These are phyloP conservation scores for Xestia c-nigrum DNA, from an alignment of 2,888 invertebrate genomes.

Conservation along the genomic window DNA sequence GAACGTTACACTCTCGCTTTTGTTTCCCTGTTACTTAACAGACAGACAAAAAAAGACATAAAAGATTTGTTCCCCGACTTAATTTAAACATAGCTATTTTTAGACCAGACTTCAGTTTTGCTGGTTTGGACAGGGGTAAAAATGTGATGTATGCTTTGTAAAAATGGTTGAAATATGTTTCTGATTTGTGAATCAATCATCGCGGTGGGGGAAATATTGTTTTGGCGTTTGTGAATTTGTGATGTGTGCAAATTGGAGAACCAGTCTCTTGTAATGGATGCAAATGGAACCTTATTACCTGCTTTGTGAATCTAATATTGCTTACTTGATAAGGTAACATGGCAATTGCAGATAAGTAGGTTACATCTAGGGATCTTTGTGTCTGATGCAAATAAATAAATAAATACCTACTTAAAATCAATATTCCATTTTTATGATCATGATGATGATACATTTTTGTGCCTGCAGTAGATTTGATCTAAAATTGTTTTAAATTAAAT, in stretches of 20 bases:
- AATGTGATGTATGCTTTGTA: conserved; percentile 12
- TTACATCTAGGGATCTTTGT: too few species aligned
- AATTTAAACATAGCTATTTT: conserved; percentile 33
- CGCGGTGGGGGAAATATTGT: background rate
- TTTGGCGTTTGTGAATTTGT: background rate
- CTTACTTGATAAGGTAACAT: background rate
- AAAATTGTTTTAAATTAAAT: too few species aligned
- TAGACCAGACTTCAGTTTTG: background rate
- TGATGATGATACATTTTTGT: too few species aligned
- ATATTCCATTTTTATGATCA: too few species aligned
- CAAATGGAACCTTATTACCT: background rate
- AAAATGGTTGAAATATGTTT: conserved; percentile 5
- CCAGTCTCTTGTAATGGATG: background rate
- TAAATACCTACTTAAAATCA: too few species aligned
- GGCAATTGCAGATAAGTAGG: background rate
- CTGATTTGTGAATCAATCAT: conserved; percentile 28
- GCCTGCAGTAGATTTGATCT: too few species aligned
- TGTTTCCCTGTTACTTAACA: conserved; percentile 24
- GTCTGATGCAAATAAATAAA: too few species aligned
- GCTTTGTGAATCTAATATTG: background rate
- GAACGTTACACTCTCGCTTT: conserved; percentile 8
- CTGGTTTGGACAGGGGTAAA: conserved; percentile 31
- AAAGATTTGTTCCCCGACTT: conserved; percentile 18
- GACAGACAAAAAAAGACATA: background rate
- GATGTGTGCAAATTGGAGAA: background rate